Evolutionary conservation across 2,113 vertebrate genomes (phyloP), one percentile per base, ranked within the genome.

Genomic region (Tupaia chinensis): DNA sequence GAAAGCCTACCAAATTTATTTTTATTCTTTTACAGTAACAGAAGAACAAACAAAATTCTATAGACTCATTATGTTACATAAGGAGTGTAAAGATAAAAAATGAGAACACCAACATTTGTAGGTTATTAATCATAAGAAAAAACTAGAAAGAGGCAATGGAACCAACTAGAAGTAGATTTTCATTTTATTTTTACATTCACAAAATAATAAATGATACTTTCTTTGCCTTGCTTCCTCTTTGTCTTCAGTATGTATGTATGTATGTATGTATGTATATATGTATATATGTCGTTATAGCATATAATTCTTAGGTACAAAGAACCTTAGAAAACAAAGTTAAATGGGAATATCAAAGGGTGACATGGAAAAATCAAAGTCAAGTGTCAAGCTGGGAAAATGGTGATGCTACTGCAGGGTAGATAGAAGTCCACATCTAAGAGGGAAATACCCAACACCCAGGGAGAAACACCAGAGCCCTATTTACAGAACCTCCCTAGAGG

Each of bases 21-120:
- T 92, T 92, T 66, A 85, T 58, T 91, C 44, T 89, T 66, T 25
- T 54, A 74, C 69, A 86, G 56, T 70, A 77, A 66, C 17, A 83
- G 34, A 63, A 96, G 27, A 56, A 74, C 81, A 90, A 94, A 74
- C 86, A 1, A 65, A 87, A 88, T 85, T 88, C n/a, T 73, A 89
- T 16, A 87, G 19, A 22, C 11, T 68, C 27, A 87, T 27, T 60
- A 61, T 80, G 5, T 69, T n/a, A 70, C 53, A 56, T 20, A 44
- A 69, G n/a, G 93, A n/a, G 4, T 58, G 15, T 63, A 63, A 53
- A 77, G 19, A 66, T 13, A 79, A 65, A 78, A 83, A 90, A 27
- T 11, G 22, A 58, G 12, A 68, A 81, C 4, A 29, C 2, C 12
- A 68, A 53, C n/a, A 66, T 77, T 77, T 63, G 17, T 8, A 85